A percentile compares a stretch with the other conserved stretches of the same genome.
Evolutionary conservation across 2,113 vertebrate genomes (phyloP).

Genomic region (Balaeniceps rex): DNA sequence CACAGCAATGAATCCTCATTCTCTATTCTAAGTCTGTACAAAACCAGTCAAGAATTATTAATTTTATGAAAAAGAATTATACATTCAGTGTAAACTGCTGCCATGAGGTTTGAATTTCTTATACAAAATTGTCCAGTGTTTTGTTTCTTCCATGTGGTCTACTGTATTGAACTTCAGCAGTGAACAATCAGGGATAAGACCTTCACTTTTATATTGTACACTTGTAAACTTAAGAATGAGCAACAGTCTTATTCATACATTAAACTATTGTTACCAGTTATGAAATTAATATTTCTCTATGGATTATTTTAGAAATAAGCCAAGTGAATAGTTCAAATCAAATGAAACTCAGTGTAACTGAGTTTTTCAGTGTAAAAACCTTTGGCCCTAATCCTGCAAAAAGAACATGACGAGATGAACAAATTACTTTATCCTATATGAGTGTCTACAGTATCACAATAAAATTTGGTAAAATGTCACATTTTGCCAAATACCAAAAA

Average conservation of each 20-base stretch:
- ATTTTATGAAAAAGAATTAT: neutral
- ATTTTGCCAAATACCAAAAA: neutral
- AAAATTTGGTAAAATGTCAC: neutral
- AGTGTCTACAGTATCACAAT: neutral
- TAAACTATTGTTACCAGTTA: neutral
- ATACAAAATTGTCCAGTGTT: neutral
- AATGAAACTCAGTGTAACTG: neutral
- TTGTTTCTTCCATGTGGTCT: neutral
- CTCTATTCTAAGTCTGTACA: neutral
- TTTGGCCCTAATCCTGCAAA: neutral
- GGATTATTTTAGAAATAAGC: neutral
- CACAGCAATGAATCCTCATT: neutral
- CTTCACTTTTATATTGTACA: neutral
- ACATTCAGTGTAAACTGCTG: neutral
- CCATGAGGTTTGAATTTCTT: neutral
- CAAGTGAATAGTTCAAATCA: neutral
- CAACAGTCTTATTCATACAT: neutral
- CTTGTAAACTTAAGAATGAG: neutral
- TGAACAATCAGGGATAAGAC: neutral
- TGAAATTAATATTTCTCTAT: neutral
- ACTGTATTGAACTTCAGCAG: neutral
- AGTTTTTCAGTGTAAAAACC: neutral
- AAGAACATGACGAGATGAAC: neutral
- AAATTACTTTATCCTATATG: neutral
- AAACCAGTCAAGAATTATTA: neutral